These are phyloP conservation scores for Sebastes hubbsi DNA, from an alignment of 2,797 vertebrate species.

Conservation along the genomic window DNA sequence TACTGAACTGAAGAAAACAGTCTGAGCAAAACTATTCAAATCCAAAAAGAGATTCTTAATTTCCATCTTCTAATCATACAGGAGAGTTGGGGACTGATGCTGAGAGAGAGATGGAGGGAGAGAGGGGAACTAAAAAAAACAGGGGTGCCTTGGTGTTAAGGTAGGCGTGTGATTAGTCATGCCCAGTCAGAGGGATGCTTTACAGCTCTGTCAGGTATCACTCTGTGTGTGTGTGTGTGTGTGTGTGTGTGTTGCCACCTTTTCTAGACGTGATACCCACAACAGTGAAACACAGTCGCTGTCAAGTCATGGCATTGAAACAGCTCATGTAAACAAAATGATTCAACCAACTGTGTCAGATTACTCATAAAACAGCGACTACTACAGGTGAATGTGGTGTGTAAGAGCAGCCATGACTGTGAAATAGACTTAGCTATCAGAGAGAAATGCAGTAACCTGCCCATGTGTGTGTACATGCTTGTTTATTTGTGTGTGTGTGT, in stretches of 20 bases:
- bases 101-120: not conserved
- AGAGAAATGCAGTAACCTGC: not conserved
- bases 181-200: slow-evolving; percentile 21
- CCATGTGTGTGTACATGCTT: not conserved
- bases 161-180: slow-evolving; percentile 31
- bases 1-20: not conserved
- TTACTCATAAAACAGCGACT: not conserved
- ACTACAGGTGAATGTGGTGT: slow-evolving; percentile 6
- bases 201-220: slow-evolving; percentile 18
- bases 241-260: not conserved
- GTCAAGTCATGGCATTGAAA: slow-evolving; percentile 13
- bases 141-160: not conserved
- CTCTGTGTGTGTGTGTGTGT: not conserved
- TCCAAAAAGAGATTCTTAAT: not conserved
- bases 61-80: not conserved
- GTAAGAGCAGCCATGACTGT: slow-evolving; percentile 22
- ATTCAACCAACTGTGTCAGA: slow-evolving; percentile 10
- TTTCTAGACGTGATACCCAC: not conserved
- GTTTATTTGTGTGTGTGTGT: not conserved
- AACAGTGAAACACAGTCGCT: slow-evolving; percentile 6
- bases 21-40: not conserved
- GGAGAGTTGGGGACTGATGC: not conserved
- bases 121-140: not conserved
- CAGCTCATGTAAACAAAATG: slow-evolving; percentile 27
- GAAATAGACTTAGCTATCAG: slow-evolving; percentile 25